These are phyloP conservation scores for Porphyrio hochstetteri DNA, from an alignment of 2,113 vertebrate genomes.

Conservation along the genomic window DNA sequence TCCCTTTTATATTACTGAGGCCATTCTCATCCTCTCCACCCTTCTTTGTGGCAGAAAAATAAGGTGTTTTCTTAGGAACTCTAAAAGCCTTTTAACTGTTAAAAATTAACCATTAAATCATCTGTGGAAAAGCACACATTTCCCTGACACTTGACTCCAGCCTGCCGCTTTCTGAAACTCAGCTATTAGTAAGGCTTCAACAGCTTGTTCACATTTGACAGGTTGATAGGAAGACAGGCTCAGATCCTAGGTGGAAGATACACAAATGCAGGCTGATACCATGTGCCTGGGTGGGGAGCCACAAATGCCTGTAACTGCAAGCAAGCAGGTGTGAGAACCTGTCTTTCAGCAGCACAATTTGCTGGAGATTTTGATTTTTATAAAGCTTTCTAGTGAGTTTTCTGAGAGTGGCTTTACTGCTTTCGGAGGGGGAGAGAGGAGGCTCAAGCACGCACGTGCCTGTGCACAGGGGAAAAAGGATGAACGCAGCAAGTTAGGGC, in stretches of 20 bases:
- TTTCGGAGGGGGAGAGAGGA: neutral
- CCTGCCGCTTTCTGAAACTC: neutral
- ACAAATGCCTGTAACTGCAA: neutral
- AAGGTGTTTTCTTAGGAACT: neutral
- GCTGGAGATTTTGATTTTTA: neutral
- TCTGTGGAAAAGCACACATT: neutral
- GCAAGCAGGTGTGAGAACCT: neutral
- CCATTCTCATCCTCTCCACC: neutral
- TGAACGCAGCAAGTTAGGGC: neutral
- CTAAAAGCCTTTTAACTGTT: conserved; percentile 1
- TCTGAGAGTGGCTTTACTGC: neutral
- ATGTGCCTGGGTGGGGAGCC: neutral
- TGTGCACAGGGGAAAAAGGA: neutral
- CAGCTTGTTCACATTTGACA: neutral
- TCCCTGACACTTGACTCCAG: neutral
- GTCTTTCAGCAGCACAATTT: neutral
- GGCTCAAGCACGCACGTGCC: rapidly evolving
- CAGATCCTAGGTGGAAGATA: neutral
- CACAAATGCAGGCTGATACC: neutral
- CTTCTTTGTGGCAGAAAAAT: neutral
- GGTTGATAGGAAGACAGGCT: neutral
- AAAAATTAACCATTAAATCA: conserved; percentile 38
- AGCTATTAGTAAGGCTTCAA: neutral
- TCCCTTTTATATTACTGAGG: neutral
- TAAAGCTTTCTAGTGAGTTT: neutral